Evolutionary conservation across 2,113 vertebrate species (phyloP).

Genomic region (Aramus guarauna): DNA sequence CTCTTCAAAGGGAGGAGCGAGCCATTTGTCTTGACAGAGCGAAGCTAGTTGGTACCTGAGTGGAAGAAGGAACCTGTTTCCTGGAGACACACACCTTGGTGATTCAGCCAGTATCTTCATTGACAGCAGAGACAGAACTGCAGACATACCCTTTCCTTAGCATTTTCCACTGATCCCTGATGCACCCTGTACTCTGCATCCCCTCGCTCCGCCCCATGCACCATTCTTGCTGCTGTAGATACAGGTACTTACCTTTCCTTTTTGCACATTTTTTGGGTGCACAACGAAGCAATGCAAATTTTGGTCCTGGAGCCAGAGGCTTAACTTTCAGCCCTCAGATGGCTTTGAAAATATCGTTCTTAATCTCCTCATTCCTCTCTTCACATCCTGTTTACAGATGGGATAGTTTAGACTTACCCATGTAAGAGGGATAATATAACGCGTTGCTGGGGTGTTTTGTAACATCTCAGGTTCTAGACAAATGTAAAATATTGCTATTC

Average conservation of each 20-base stretch:
- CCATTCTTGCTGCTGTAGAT: background rate
- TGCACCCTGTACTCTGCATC: background rate
- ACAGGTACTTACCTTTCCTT: background rate
- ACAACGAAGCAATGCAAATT: background rate
- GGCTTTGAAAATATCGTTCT: background rate
- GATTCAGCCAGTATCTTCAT: background rate
- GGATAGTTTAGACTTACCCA: background rate
- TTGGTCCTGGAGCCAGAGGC: background rate
- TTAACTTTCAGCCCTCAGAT: background rate
- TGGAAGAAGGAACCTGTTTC: background rate
- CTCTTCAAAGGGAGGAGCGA: background rate
- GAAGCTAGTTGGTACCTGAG: background rate
- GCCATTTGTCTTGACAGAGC: background rate
- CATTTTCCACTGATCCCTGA: background rate
- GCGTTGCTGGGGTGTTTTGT: background rate
- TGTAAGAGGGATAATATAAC: background rate
- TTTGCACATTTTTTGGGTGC: background rate
- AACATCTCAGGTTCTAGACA: background rate
- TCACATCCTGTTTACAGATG: conserved; percentile 3
- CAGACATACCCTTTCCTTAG: background rate
- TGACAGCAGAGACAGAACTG: background rate
- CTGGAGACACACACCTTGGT: too few species aligned
- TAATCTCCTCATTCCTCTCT: background rate
- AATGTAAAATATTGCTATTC: background rate
- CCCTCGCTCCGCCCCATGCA: background rate